A percentile compares a stretch with the other conserved stretches of the same genome.
Evolutionary conservation across 2,888 invertebrate species (phyloP).

Genomic region (Acrocyrtus sp.): DNA sequence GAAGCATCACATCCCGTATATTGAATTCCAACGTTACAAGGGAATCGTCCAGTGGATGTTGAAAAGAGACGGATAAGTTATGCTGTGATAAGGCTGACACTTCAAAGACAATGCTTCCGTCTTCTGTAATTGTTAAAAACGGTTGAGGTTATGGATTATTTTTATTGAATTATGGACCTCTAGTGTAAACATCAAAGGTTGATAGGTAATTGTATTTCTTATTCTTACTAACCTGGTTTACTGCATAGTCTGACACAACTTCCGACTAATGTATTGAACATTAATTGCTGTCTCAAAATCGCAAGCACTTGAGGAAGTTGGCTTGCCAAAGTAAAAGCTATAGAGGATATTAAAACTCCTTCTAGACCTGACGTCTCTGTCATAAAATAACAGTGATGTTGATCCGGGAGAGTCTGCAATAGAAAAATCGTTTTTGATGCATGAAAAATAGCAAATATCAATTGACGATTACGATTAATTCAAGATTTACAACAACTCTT

Average conservation of each 20-base stretch:
- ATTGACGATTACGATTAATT: neutral
- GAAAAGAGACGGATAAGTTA: constrained; percentile 88
- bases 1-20: constrained; percentile 80
- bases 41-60: constrained; percentile 91
- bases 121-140: too few relatives aligned
- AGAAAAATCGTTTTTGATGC: too few relatives aligned
- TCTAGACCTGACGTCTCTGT: constrained; percentile 82
- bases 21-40: constrained; percentile 94
- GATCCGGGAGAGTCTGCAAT: constrained; percentile 85
- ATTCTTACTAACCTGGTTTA: constrained; percentile 78
- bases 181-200: neutral
- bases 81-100: constrained; percentile 90
- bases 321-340: constrained; percentile 93
- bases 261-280: constrained; percentile 88
- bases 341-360: constrained; percentile 80
- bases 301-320: constrained; percentile 90
- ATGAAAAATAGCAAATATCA: neutral
- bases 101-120: constrained; percentile 89
- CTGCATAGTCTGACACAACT: constrained; percentile 88
- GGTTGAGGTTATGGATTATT: too few relatives aligned
- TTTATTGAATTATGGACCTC: neutral
- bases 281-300: constrained; percentile 86
- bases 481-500: constrained; percentile 64
- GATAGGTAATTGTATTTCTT: neutral
- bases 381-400: constrained; percentile 93